phyloP scores from a whole-genome alignment of 2,888 invertebrate species.

The Poecilus cupreus region DNA sequence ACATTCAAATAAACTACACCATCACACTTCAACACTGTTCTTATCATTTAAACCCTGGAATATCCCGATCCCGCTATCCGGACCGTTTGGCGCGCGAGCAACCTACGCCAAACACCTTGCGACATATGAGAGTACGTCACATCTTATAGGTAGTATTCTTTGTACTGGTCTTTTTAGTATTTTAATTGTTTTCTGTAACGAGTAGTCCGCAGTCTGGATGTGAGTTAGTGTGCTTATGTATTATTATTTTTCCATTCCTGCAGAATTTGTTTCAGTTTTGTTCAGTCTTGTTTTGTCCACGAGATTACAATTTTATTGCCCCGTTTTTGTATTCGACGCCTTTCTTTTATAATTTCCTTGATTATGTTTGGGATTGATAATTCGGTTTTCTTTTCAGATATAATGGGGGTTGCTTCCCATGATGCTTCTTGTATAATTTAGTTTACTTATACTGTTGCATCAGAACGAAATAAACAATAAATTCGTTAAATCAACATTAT shows the following conservation, averaged over 20 bases:
- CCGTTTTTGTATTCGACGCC: constrained; percentile 22
- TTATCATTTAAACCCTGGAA: no score
- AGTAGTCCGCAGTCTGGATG: constrained; percentile 60
- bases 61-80: no score
- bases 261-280: constrained; percentile 45
- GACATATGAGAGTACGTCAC: no score
- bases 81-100: no score
- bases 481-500: no score
- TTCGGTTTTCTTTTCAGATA: constrained; percentile 10
- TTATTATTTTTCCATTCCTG: constrained; percentile 31
- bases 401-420: constrained; percentile 40
- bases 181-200: constrained; percentile 63
- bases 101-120: no score
- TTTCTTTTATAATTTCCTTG: constrained; percentile 35
- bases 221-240: constrained; percentile 32
- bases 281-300: constrained; percentile 47
- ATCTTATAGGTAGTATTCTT: constrained; percentile 59
- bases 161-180: constrained; percentile 59
- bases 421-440: constrained; percentile 22
- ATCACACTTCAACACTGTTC: no score
- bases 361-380: background rate
- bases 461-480: no score
- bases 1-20: no score
- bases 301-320: constrained; percentile 43
- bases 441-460: constrained; percentile 13